Evolutionary conservation across 2,888 invertebrate genomes (phyloP).

Genomic region (Sphecodes monilicornis): DNA sequence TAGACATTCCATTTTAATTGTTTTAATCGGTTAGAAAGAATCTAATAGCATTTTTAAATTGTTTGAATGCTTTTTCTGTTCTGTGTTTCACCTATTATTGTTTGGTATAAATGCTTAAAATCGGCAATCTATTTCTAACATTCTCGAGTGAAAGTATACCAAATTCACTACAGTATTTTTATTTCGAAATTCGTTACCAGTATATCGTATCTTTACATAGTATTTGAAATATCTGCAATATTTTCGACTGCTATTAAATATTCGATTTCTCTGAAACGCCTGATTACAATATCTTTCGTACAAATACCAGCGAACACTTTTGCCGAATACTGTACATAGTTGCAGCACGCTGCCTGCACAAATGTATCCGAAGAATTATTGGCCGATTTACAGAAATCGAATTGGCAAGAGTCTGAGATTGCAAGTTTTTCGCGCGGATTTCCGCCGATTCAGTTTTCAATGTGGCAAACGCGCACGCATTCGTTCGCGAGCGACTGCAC

Average conservation of each 20-base stretch:
- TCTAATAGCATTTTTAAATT: too few relatives aligned
- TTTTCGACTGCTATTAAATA: not conserved
- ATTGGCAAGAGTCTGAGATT: constrained; percentile 10
- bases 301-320: not conserved
- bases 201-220: not conserved
- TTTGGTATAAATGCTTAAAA: too few relatives aligned
- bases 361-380: constrained; percentile 1
- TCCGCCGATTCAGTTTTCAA: constrained; percentile 26
- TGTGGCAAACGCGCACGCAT: constrained; percentile 22
- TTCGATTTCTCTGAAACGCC: not conserved
- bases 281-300: not conserved
- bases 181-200: not conserved
- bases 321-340: not conserved
- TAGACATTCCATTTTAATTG: too few relatives aligned
- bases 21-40: too few relatives aligned
- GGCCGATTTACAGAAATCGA: constrained; percentile 3
- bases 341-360: not conserved
- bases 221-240: not conserved
- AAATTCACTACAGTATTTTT: not conserved
- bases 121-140: too few relatives aligned
- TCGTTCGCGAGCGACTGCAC: constrained; percentile 31
- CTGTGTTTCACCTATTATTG: too few relatives aligned
- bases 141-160: too few relatives aligned
- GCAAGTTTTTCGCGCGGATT: constrained; percentile 30
- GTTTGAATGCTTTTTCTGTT: too few relatives aligned